phyloP scores from a whole-genome alignment of 2,113 vertebrate genomes.

The Hyla sarda region DNA sequence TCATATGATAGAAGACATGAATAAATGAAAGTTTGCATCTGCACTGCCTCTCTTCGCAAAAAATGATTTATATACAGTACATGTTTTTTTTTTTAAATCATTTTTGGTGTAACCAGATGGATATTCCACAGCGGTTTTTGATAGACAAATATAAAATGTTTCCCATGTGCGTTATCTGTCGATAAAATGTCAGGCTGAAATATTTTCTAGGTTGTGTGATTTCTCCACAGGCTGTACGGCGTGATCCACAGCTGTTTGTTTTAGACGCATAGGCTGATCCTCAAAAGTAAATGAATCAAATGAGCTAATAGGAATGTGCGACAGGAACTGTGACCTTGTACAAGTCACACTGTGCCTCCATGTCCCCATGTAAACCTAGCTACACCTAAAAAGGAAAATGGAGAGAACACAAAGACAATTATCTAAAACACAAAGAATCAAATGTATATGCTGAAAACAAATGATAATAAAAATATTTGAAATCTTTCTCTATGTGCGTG shows the following conservation, averaged over 20 bases:
- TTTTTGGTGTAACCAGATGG: not conserved
- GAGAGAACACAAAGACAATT: not conserved
- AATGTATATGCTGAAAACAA: not conserved
- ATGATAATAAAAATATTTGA: not conserved
- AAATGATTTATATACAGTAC: not conserved
- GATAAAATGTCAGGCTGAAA: not conserved
- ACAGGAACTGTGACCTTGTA: not conserved
- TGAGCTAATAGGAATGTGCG: not conserved
- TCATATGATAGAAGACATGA: not conserved
- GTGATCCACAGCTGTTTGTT: constrained; percentile 3
- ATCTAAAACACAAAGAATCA: not conserved
- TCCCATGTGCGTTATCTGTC: not conserved
- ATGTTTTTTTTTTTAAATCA: constrained; percentile 5
- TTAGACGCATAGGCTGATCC: not conserved
- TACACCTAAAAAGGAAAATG: not conserved
- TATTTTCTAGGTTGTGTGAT: not conserved
- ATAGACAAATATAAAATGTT: not conserved
- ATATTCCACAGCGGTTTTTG: not conserved
- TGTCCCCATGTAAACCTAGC: constrained; percentile 1
- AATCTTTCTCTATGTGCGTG: no score
- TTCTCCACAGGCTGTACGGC: not conserved
- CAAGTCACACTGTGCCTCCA: not conserved
- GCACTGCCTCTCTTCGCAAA: not conserved
- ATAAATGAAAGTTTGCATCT: not conserved
- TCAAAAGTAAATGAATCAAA: not conserved